phyloP scores from a whole-genome alignment of 2,113 vertebrate genomes.

The Mola mola region DNA sequence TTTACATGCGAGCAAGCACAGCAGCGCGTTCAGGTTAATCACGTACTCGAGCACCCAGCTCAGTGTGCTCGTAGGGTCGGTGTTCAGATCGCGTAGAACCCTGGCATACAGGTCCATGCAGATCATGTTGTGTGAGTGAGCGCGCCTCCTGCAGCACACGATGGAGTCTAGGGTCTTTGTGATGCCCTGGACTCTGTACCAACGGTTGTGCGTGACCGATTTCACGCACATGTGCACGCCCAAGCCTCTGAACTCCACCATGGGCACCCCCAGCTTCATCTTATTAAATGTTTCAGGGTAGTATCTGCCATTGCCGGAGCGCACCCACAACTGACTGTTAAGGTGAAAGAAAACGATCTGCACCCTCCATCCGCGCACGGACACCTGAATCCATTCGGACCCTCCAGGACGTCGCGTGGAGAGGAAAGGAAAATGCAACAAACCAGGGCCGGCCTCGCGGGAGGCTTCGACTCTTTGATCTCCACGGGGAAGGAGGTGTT shows the following conservation, averaged over 20 bases:
- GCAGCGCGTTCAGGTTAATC: accelerated
- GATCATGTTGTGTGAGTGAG: not conserved
- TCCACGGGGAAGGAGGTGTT: not conserved
- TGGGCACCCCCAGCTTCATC: not conserved
- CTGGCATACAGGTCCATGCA: slow-evolving; percentile 1
- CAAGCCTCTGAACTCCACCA: not conserved
- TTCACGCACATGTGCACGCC: accelerated
- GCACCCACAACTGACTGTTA: no score
- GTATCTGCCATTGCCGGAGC: no score
- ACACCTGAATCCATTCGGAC: no score
- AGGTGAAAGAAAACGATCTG: no score
- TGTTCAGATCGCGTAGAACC: not conserved
- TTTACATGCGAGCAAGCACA: no score
- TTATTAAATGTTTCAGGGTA: slow-evolving; percentile 7
- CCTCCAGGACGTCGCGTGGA: no score
- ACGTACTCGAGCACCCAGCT: not conserved
- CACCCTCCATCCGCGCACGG: no score
- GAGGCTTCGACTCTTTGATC: not conserved
- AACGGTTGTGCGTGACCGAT: not conserved
- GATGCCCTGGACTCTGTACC: slow-evolving; percentile 27
- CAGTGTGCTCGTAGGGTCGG: not conserved
- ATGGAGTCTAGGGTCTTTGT: not conserved
- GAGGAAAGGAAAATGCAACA: not conserved
- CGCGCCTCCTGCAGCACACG: not conserved
- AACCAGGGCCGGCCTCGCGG: not conserved